Base-by-base conservation (phyloP, 1,140 invertebrate genomes). In the Leptinotarsa undecemlineata region DNA sequence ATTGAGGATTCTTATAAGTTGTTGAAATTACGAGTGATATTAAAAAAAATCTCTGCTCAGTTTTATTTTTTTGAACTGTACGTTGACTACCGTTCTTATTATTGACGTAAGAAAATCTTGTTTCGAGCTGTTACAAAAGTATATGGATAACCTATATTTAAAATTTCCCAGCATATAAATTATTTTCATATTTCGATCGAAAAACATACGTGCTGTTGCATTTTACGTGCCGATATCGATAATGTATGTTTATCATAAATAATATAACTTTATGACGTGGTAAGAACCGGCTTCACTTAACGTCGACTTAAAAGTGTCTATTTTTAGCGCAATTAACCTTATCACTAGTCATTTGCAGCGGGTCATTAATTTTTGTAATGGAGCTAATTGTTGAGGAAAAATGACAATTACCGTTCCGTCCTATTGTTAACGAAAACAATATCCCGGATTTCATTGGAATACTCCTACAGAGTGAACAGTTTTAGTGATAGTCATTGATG, bases 361-460 rank as follows among this genome's bases (percentile, higher is more conserved):
- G 51, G 51, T 57, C 51, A 57, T 57, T 57, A 57, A 57, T 57
- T 57, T 57, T 57, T 57, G 51, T 57, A 57, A 57, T 57, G 51
- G 51, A 57, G 51, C 33, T 57, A 57, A 57, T 57, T 57, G 51
- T 57, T 57, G 17, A 15, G 51, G 51, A 57, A 57, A 57, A 57
- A 57, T 57, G 51, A 57, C 51, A 57, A 57, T 57, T 57, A 57
- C 51, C 51, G 2, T 19, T 17, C 51, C 51, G 4, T 19, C 15
- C 51, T 19, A 57, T 57, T 57, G 51, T 57, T 57, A 57, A 57
- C 51, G n/a, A 19, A 57, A 57, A 57, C 51, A 57, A 15, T 57
- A 15, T 57, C 51, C 51, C 17, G 51, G 51, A 57, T 57, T 57
- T 57, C 51, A 57, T 3, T 42, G 33, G 8, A 42, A 42, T 42